Base-by-base conservation (phyloP, 2,113 vertebrate genomes). In the Lates calcarifer region DNA sequence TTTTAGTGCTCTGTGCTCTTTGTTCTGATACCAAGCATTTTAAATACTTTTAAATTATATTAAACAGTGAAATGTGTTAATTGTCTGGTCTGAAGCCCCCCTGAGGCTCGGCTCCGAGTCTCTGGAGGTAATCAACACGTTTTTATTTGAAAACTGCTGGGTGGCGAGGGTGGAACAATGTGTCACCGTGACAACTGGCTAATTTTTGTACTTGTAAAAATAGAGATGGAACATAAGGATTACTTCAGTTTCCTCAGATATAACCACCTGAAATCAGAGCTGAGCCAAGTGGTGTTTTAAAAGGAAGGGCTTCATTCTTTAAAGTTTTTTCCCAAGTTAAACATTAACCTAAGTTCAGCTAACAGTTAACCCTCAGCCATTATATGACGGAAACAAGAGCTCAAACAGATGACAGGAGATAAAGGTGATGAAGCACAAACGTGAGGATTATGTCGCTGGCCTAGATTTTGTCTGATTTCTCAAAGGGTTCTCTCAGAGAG, bases 61-160 rank as follows among this genome's bases (percentile, higher is more conserved):
- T 63, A 82, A 87, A 81, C 51, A 55, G 81, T 61, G 73, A 77
- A 68, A 88, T 0, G 33, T 86, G 81, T 60, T 90, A 88, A 92
- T 91, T 90, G 80, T 82, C 77, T 70, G 63, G 61, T 81, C 62
- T 56, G 56, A 47, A 64, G 31, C 62, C 69, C 77, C 62, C 15
- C 12, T 14, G 58, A 17, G 69, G 57, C 73, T 72, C 14, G n/a
- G n/a, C 73, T 66, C 31, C 2, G 45, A 60, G 64, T 82, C 83
- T 86, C 83, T 74, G 51, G 64, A 74, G 63, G 75, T 67, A 91
- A 92, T 93, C 88, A 92, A 92, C 92, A 92, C 87, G 3, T 91
- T 88, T 82, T 24, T 74, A 81, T 85, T 74, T 86, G 56, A 87
- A 74, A 63, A 41, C 77, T 81, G 81, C 62, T 17, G 64, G 57